Evolutionary conservation across 1,140 invertebrate genomes (phyloP).

Genomic region (Drosophila orena): DNA sequence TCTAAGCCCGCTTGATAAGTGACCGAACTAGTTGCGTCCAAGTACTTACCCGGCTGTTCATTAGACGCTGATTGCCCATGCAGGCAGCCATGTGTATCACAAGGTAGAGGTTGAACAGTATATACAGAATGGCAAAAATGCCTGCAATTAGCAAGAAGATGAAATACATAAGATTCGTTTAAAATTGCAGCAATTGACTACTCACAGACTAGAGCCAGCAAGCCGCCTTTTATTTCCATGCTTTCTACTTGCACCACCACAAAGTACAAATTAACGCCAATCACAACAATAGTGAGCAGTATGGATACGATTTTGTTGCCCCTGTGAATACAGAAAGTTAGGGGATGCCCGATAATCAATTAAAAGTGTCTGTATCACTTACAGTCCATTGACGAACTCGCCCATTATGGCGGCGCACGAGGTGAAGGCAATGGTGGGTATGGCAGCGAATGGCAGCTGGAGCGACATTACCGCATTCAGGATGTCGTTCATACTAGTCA

Average conservation of each 20-base stretch:
- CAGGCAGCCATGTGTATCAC: conserved; percentile 89
- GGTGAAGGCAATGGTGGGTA: conserved; percentile 96
- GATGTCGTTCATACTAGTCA: conserved; percentile 95
- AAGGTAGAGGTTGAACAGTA: conserved; percentile 90
- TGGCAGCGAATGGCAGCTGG: conserved; percentile 92
- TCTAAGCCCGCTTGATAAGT: conserved; percentile 31
- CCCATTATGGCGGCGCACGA: conserved; percentile 93
- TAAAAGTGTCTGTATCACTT: conserved; percentile 78
- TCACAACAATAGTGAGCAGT: conserved; percentile 89
- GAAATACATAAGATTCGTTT: conserved; percentile 5
- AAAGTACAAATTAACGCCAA: conserved; percentile 94
- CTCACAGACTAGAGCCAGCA: conserved; percentile 86
- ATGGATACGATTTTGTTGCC: conserved; percentile 89
- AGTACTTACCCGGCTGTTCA: conserved; percentile 80
- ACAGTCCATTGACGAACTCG: conserved; percentile 90
- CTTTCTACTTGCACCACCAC: conserved; percentile 88
- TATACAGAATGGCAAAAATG: conserved; percentile 88
- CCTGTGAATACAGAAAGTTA: conserved; percentile 85
- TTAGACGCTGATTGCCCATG: conserved; percentile 87
- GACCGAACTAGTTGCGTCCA: not conserved
- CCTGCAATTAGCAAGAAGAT: conserved; percentile 49
- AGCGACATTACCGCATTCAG: conserved; percentile 95
- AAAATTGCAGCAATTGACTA: conserved; percentile 8
- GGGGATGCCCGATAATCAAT: not conserved
- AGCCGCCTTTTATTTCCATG: conserved; percentile 86